Percentiles rank a stretch among this genome's conserved stretches.
Conservation (phyloP, 2,113 vertebrate species). For the Ceyx cyanopectus region DNA sequence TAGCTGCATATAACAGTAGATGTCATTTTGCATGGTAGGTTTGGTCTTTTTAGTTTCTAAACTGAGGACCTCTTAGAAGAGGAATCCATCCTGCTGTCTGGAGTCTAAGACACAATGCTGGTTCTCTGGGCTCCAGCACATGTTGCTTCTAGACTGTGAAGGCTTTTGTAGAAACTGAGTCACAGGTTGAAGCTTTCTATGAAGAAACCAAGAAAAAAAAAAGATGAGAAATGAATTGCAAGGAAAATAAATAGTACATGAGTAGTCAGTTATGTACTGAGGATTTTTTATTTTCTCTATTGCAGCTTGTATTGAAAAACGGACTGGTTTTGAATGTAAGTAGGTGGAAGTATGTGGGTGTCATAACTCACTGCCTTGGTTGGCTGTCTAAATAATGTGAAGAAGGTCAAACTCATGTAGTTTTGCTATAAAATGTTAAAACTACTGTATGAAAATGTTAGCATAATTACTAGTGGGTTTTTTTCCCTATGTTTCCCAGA, state of each 20-base stretch:
- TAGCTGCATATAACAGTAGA: neutral
- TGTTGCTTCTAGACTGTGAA: neutral
- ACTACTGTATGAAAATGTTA: neutral
- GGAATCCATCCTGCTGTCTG: neutral
- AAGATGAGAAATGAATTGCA: neutral
- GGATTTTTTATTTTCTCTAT: neutral
- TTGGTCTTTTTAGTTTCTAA: neutral
- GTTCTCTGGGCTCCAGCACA: neutral
- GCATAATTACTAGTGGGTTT: neutral
- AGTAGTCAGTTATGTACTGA: neutral
- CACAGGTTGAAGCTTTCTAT: neutral
- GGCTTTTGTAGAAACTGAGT: neutral
- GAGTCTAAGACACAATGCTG: neutral
- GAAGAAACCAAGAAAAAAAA: neutral
- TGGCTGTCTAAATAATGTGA: neutral
- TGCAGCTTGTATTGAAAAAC: neutral
- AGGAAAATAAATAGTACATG: neutral
- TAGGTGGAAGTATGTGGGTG: neutral
- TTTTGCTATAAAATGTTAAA: neutral
- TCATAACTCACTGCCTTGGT: neutral
- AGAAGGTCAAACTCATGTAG: neutral
- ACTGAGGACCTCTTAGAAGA: neutral
- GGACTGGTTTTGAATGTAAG: neutral
- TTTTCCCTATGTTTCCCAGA: neutral
- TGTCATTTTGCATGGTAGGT: neutral